Evolutionary conservation across 1,140 invertebrate species (phyloP).

Genomic region (Lordiphosa collinella): DNA sequence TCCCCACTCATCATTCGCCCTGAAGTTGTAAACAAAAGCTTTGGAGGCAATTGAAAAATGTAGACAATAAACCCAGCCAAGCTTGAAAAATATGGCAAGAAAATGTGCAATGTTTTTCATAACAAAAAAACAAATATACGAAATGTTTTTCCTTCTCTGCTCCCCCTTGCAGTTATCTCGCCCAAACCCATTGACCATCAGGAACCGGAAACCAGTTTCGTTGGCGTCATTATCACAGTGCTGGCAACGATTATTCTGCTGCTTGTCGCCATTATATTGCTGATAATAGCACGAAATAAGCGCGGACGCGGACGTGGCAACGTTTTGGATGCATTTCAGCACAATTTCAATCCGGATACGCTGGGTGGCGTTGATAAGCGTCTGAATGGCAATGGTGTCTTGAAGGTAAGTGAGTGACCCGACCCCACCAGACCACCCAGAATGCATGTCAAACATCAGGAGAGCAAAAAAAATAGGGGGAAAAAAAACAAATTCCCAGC

Average conservation of each 20-base stretch:
- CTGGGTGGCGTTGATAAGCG: constrained; percentile 80
- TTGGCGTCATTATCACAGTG: constrained; percentile 88
- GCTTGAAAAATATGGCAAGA: constrained; percentile 14
- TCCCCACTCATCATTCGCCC: constrained; percentile 14
- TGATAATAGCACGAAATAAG: constrained; percentile 86
- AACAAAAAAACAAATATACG: constrained; percentile 3
- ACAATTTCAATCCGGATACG: constrained; percentile 78
- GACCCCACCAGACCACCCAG: constrained; percentile 28
- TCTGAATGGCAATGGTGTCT: constrained; percentile 76
- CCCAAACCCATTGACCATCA: constrained; percentile 79
- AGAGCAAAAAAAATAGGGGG: constrained; percentile 12
- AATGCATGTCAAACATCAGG: constrained; percentile 53
- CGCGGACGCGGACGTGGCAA: constrained; percentile 82
- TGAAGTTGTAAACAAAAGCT: constrained; percentile 27
- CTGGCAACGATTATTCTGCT: constrained; percentile 87
- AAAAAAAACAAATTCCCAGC: constrained; percentile 25
- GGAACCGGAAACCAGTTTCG: constrained; percentile 83
- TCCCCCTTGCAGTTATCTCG: constrained; percentile 62
- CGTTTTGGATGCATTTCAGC: constrained; percentile 79
- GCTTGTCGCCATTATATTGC: constrained; percentile 84
- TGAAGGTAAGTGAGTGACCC: constrained; percentile 79
- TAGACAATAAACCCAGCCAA: constrained; percentile 22
- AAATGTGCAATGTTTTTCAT: constrained; percentile 1
- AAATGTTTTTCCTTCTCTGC: background rate
- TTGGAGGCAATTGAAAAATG: constrained; percentile 16